Conservation (phyloP, 1,140 invertebrate genomes). For the Heliconius nattereri region DNA sequence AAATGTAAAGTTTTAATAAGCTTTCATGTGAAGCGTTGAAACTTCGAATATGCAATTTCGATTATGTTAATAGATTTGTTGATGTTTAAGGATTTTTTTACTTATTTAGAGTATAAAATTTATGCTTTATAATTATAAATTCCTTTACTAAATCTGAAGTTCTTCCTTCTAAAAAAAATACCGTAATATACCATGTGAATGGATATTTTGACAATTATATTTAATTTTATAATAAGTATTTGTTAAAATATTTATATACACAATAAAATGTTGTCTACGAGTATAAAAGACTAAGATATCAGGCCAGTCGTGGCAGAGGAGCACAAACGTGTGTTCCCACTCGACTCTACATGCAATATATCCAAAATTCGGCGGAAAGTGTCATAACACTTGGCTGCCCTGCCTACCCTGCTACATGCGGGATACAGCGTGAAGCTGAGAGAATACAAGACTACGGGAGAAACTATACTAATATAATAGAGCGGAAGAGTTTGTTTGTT, state of each 20-base stretch:
- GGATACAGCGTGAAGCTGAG: not conserved
- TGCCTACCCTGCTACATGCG: not conserved
- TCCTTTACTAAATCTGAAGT: too few species aligned
- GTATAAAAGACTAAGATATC: too few species aligned
- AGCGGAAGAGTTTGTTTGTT: too few species aligned
- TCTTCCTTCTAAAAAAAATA: too few species aligned
- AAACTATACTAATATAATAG: too few species aligned
- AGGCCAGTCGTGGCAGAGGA: not conserved
- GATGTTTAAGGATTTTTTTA: not conserved
- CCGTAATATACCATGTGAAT: too few species aligned
- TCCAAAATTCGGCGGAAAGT: not conserved
- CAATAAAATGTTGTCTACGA: too few species aligned
- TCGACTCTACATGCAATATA: not conserved
- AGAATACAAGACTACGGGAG: not conserved
- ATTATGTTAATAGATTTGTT: constrained; percentile 1
- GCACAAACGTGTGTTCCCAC: not conserved
- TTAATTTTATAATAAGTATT: too few species aligned
- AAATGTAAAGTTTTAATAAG: constrained; percentile 6
- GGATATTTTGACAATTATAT: too few species aligned
- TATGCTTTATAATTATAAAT: too few species aligned
- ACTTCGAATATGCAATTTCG: not conserved
- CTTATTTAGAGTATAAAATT: too few species aligned
- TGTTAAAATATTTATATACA: too few species aligned
- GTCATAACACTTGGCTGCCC: not conserved
- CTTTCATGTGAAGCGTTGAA: not conserved